These are phyloP conservation scores for Eupithecia tripunctaria DNA, from an alignment of 2,888 invertebrate genomes.

Conservation along the genomic window DNA sequence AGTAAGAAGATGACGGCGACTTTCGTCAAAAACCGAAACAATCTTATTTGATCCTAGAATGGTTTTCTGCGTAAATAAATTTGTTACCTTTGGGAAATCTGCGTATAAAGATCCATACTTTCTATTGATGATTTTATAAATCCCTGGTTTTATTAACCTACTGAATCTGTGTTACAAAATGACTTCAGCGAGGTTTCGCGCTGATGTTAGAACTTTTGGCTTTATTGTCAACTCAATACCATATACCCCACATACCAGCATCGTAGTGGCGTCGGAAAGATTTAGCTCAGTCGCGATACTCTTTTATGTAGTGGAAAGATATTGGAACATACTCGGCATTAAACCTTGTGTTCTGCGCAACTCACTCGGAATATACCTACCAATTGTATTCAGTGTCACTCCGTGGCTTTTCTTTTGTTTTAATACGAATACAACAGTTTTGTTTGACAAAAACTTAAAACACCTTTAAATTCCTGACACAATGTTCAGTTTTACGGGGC, in stretches of 20 bases:
- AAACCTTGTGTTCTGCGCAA: constrained; percentile 49
- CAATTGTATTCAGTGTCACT: constrained; percentile 41
- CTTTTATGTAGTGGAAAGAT: constrained; percentile 65
- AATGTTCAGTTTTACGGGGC: neutral
- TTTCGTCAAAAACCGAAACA: neutral
- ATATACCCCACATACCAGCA: constrained; percentile 34
- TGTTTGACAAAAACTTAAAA: neutral
- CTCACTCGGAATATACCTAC: constrained; percentile 37
- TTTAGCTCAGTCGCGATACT: constrained; percentile 53
- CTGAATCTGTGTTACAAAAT: neutral
- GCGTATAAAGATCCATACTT: neutral
- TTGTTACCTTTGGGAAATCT: neutral
- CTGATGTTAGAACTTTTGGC: constrained; percentile 43
- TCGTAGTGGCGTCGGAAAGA: constrained; percentile 55
- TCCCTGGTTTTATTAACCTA: neutral
- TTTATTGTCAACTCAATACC: constrained; percentile 42
- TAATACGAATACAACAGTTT: neutral
- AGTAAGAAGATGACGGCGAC: too few relatives aligned
- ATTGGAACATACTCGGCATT: constrained; percentile 57
- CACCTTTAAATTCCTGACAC: too few relatives aligned
- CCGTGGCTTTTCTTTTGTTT: neutral
- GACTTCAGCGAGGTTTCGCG: neutral
- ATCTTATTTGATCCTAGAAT: neutral
- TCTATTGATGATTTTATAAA: neutral
- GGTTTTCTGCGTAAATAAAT: neutral